Evolutionary conservation across 2,888 invertebrate genomes (phyloP).

Genomic region (Cenopis cana): DNA sequence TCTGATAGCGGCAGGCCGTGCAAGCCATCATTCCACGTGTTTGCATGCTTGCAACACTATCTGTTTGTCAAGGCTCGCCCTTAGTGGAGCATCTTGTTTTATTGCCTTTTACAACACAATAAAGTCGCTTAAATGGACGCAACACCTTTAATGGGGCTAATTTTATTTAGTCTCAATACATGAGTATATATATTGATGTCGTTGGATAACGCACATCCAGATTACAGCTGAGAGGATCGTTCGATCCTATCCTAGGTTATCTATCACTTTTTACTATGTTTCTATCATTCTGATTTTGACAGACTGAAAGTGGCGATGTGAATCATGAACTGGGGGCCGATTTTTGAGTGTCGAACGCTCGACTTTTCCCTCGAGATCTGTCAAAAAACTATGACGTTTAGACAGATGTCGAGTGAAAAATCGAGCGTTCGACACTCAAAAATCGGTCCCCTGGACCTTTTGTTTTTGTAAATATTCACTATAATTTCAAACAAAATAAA

Average conservation of each 20-base stretch:
- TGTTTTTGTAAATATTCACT: too few relatives aligned
- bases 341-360: too few relatives aligned
- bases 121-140: slow-evolving; percentile 6
- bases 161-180: neutral
- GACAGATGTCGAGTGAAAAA: too few relatives aligned
- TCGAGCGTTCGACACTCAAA: too few relatives aligned
- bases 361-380: too few relatives aligned
- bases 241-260: too few relatives aligned
- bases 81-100: slow-evolving; percentile 25
- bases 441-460: too few relatives aligned
- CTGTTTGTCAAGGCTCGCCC: slow-evolving; percentile 28
- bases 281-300: neutral
- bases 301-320: neutral
- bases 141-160: neutral
- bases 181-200: neutral
- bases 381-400: too few relatives aligned
- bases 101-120: slow-evolving; percentile 21
- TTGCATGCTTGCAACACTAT: slow-evolving; percentile 30
- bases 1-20: slow-evolving; percentile 34
- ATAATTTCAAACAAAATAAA: too few relatives aligned
- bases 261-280: too few relatives aligned
- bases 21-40: slow-evolving; percentile 25
- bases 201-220: neutral
- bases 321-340: too few relatives aligned
- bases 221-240: too few relatives aligned